Conservation (phyloP, 2,888 invertebrate genomes). For the Pyrochroa serraticornis region DNA sequence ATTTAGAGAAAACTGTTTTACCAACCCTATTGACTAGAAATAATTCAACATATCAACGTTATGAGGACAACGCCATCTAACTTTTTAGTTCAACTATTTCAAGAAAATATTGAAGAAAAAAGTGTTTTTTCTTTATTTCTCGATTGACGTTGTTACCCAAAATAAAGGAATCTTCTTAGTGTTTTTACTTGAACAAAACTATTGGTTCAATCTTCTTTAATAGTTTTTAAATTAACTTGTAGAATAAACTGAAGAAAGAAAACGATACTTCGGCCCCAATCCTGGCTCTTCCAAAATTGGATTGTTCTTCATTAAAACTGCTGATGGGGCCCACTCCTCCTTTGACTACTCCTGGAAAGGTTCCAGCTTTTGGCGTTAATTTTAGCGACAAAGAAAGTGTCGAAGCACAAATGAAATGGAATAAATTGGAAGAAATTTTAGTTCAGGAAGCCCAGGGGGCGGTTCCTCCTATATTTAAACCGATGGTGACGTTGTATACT, state of each 20-base stretch:
- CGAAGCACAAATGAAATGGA: conserved; percentile 63
- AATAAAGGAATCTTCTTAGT: too few species aligned
- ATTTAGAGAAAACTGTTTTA: too few species aligned
- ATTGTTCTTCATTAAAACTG: conserved; percentile 72
- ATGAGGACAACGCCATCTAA: too few species aligned
- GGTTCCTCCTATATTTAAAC: conserved; percentile 78
- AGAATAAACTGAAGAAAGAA: conserved; percentile 54
- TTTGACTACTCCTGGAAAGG: conserved; percentile 63
- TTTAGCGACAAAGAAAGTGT: conserved; percentile 49
- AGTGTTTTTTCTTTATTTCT: too few species aligned
- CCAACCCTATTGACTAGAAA: too few species aligned
- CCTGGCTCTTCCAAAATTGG: conserved; percentile 77
- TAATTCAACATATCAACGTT: too few species aligned
- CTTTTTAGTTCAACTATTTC: too few species aligned
- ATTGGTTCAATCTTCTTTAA: too few species aligned
- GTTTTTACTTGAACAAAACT: too few species aligned
- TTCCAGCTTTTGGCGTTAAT: conserved; percentile 62
- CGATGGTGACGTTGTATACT: conserved; percentile 76
- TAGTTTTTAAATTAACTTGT: too few species aligned
- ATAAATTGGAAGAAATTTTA: conserved; percentile 78
- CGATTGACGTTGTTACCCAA: too few species aligned
- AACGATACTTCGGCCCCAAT: conserved; percentile 56
- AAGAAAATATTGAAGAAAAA: too few species aligned
- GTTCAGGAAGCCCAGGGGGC: conserved; percentile 72
- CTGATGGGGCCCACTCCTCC: conserved; percentile 68